Percentiles rank a stretch among this genome's conserved stretches.
Evolutionary conservation across 2,888 invertebrate genomes (phyloP).

Genomic region (Drosophila prolongata): DNA sequence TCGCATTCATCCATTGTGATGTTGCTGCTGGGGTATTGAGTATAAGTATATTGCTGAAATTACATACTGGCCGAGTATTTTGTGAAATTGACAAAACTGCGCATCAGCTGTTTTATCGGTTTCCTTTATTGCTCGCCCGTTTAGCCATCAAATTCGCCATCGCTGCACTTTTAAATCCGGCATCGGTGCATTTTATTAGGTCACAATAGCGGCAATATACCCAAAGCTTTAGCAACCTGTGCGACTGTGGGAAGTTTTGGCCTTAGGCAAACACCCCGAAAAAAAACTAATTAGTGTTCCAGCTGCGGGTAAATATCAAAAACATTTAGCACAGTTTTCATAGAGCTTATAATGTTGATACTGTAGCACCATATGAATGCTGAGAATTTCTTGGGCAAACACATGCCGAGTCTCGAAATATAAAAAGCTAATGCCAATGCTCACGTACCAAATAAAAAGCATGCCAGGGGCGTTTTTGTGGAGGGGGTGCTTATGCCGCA

Average conservation of each 20-base stretch:
- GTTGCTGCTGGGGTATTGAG: constrained; percentile 18
- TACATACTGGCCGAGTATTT: constrained; percentile 43
- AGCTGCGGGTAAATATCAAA: constrained; percentile 48
- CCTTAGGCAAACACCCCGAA: constrained; percentile 56
- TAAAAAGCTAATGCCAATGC: constrained; percentile 53
- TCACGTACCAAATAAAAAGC: constrained; percentile 68
- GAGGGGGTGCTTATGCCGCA: constrained; percentile 1
- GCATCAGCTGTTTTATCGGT: constrained; percentile 67
- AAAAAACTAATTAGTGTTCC: constrained; percentile 60
- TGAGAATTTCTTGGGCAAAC: constrained; percentile 58
- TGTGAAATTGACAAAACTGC: constrained; percentile 68
- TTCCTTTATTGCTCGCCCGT: constrained; percentile 23
- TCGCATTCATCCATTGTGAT: constrained; percentile 26
- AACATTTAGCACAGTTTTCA: constrained; percentile 71
- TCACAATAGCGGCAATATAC: constrained; percentile 40
- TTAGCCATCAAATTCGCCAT: constrained; percentile 43
- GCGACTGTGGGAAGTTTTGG: constrained; percentile 69
- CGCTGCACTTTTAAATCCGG: constrained; percentile 51
- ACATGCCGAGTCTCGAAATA: constrained; percentile 21
- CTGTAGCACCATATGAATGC: constrained; percentile 37
- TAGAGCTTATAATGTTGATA: constrained; percentile 52
- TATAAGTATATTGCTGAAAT: constrained; percentile 43
- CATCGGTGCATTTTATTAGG: constrained; percentile 59
- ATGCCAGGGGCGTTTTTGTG: constrained; percentile 32
- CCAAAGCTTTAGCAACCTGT: constrained; percentile 43